Conservation (phyloP, 2,797 vertebrate genomes). For the Pelobates cultripes region DNA sequence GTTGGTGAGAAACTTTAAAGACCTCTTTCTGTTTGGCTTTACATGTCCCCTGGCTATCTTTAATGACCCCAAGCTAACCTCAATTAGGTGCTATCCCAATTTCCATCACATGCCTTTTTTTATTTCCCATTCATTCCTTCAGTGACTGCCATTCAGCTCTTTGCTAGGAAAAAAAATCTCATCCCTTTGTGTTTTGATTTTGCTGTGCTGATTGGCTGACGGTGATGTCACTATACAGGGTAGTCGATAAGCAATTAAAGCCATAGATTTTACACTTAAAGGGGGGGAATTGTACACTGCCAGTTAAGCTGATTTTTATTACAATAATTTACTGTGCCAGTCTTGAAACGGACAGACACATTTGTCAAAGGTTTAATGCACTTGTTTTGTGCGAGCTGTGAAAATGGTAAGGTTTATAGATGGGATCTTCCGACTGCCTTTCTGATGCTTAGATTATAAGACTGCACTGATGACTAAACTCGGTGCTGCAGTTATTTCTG, state of each 20-base stretch:
- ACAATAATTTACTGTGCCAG: constrained; percentile 63
- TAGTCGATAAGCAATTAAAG: constrained; percentile 75
- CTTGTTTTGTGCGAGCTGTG: constrained; percentile 31
- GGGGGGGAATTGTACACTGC: constrained; percentile 60
- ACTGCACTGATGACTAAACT: neutral
- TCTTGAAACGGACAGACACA: constrained; percentile 62
- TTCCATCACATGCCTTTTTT: constrained; percentile 18
- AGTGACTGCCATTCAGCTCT: constrained; percentile 41
- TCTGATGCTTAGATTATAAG: neutral
- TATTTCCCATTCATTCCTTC: constrained; percentile 32
- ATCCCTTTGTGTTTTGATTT: constrained; percentile 38
- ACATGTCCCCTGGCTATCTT: neutral
- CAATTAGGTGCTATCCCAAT: neutral
- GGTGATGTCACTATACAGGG: constrained; percentile 53
- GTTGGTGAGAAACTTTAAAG: neutral
- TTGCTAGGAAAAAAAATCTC: constrained; percentile 27
- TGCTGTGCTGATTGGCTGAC: constrained; percentile 50
- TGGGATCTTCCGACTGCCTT: neutral
- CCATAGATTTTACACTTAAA: constrained; percentile 71
- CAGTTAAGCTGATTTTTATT: constrained; percentile 69
- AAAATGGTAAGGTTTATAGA: constrained; percentile 15
- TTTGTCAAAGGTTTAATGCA: constrained; percentile 57
- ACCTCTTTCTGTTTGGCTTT: neutral
- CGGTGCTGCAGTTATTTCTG: no score
- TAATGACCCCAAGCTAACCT: neutral